Evolutionary conservation across 1,140 invertebrate species (phyloP), one percentile per base, ranked within the genome.

Genomic region (Orchesella cincta): DNA sequence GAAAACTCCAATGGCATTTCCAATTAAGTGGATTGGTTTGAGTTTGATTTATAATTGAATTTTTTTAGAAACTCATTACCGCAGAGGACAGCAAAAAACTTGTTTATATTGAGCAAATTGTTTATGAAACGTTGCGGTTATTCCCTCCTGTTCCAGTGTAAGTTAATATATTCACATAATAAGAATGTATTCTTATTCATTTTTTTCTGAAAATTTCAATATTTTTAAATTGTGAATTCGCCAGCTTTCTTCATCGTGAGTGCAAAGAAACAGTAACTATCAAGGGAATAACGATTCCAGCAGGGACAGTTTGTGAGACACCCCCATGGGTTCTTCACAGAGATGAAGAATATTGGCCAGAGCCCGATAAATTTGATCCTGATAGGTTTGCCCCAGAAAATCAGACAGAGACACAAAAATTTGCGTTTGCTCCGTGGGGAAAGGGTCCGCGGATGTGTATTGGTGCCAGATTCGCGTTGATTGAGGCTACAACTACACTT

Each of bases 311-410:
- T 1, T 64, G 73, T 28, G 73, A 80, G 28, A 78, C 86, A n/a
- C 83, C 85, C 20, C 82, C 84, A 26, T 85, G 83, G 79, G 75
- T 78, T 28, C 74, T 88, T 28, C 86, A 88, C 75, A 81, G 84
- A 46, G 84, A 86, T 79, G 83, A 83, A 0, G 83, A 86, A 26
- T 82, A 84, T 75, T 88, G 85, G 82, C 78, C 82, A 8, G 82
- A 87, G 14, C 86, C 87, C 0, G 84, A 86, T 26, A 81, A 76
- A 57, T 88, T 88, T 78, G 79, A 84, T 73, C 87, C 87, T 0
- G 86, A 87, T 20, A 74, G 81, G 62, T 81, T 81, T 77, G 80
- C 78, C 62, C 81, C 81, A 1, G 81, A 81, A 70, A 80, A 81
- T 74, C 36, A 76, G 33, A 80, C 81, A 18, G 78, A 81, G 57